Conservation (phyloP, 2,113 vertebrate species). For the Camelus dromedarius region DNA sequence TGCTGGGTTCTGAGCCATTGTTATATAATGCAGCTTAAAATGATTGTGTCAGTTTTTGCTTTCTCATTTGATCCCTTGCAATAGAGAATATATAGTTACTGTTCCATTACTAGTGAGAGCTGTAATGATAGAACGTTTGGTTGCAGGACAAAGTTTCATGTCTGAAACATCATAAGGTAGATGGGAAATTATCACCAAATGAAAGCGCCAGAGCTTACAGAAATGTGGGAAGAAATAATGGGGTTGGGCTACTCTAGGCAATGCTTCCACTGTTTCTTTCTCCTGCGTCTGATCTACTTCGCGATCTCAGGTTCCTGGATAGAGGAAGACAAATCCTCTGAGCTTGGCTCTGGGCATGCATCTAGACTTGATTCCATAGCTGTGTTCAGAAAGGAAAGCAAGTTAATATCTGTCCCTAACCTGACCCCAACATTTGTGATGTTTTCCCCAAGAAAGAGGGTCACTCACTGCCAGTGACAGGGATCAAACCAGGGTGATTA, state of each 20-base stretch:
- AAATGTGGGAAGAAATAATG: not conserved
- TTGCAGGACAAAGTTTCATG: not conserved
- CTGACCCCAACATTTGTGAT: not conserved
- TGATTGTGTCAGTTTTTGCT: conserved; percentile 80
- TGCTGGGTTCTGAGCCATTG: conserved; percentile 83
- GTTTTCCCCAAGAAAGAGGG: conserved; percentile 2
- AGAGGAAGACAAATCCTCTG: not conserved
- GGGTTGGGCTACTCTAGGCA: not conserved
- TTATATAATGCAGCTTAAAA: conserved; percentile 78
- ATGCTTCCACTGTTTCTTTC: not conserved
- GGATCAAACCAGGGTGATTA: not conserved
- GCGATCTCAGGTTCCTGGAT: not conserved
- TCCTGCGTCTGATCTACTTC: not conserved
- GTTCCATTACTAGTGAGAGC: conserved; percentile 28
- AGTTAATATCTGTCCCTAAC: not conserved
- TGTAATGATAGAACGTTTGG: conserved; percentile 2
- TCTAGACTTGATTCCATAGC: not conserved
- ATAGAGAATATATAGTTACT: conserved; percentile 26
- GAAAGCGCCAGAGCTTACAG: not conserved
- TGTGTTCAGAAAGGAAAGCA: not conserved
- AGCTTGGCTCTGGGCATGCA: not conserved
- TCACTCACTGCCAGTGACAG: not conserved
- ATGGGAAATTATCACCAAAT: not conserved
- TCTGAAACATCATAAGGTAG: conserved; percentile 4
- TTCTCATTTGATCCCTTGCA: conserved; percentile 63